Percentiles rank a stretch among this genome's conserved stretches.
phyloP scores from a whole-genome alignment of 2,113 vertebrate species.

The Gorsachius goisagi region DNA sequence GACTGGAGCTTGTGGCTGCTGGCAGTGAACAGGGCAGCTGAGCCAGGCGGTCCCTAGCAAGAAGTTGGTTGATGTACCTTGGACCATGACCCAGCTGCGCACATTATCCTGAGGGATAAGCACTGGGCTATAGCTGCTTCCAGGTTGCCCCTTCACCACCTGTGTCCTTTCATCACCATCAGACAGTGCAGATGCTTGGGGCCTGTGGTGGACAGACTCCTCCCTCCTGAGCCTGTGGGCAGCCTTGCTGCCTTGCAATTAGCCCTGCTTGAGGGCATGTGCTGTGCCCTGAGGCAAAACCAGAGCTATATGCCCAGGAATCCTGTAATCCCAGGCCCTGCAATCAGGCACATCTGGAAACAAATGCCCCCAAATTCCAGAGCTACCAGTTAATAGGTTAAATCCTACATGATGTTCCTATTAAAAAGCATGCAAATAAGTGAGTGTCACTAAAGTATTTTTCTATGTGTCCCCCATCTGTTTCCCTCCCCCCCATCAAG shows the following conservation, averaged over 20 bases:
- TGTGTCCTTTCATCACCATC: too few relatives aligned
- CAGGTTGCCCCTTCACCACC: neutral
- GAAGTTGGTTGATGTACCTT: neutral
- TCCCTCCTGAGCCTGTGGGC: fast-evolving
- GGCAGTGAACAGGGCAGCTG: too few relatives aligned
- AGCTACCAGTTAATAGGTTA: neutral
- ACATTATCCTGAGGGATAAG: neutral
- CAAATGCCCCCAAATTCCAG: neutral
- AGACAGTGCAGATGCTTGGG: too few relatives aligned
- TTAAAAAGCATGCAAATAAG: neutral
- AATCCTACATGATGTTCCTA: neutral
- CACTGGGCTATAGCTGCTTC: neutral
- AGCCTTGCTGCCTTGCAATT: neutral
- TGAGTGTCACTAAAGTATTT: neutral
- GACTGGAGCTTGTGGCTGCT: neutral
- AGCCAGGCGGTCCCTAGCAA: neutral
- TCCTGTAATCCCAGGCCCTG: neutral
- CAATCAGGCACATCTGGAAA: neutral
- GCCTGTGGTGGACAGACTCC: neutral
- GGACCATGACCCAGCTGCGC: neutral
- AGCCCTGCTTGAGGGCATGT: neutral
- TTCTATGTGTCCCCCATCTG: too few relatives aligned
- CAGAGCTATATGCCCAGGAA: too few relatives aligned
- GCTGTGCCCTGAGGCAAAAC: neutral
- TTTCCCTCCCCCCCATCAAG: too few relatives aligned